Evolutionary conservation across 2,888 invertebrate species (phyloP).

Genomic region (Tachystola acroxantha): DNA sequence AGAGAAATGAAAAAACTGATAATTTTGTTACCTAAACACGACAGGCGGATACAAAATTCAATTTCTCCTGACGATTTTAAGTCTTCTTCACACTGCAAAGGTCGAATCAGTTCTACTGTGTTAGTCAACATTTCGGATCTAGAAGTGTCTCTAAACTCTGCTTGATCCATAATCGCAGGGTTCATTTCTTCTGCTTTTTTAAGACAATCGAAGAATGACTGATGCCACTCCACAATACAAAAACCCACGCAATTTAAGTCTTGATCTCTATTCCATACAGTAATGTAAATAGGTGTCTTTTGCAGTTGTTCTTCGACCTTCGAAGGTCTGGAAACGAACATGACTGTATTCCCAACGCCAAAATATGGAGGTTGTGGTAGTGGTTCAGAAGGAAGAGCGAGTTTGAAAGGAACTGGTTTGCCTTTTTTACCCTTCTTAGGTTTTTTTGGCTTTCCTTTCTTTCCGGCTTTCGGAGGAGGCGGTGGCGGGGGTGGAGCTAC

Average conservation of each 20-base stretch:
- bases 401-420: constrained; percentile 34
- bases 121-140: constrained; percentile 58
- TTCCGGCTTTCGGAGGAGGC: constrained; percentile 25
- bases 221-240: constrained; percentile 55
- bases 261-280: constrained; percentile 69
- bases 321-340: constrained; percentile 62
- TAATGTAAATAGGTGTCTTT: constrained; percentile 60
- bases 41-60: constrained; percentile 53
- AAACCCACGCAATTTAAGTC: constrained; percentile 61
- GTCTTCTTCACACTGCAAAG: constrained; percentile 64
- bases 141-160: constrained; percentile 52
- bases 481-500: constrained; percentile 61
- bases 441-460: constrained; percentile 35
- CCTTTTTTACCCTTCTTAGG: constrained; percentile 43
- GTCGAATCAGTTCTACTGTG: constrained; percentile 51
- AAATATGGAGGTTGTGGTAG: constrained; percentile 67
- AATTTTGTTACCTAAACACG: constrained; percentile 60
- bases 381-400: constrained; percentile 60
- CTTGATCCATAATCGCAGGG: constrained; percentile 59
- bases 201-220: constrained; percentile 56
- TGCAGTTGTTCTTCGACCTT: constrained; percentile 52
- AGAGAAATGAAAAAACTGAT: constrained; percentile 56
- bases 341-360: constrained; percentile 63
- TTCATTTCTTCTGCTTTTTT: constrained; percentile 49
- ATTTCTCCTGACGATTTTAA: constrained; percentile 63